phyloP scores from a whole-genome alignment of 2,113 vertebrate species.

The Chloroceryle aenea region DNA sequence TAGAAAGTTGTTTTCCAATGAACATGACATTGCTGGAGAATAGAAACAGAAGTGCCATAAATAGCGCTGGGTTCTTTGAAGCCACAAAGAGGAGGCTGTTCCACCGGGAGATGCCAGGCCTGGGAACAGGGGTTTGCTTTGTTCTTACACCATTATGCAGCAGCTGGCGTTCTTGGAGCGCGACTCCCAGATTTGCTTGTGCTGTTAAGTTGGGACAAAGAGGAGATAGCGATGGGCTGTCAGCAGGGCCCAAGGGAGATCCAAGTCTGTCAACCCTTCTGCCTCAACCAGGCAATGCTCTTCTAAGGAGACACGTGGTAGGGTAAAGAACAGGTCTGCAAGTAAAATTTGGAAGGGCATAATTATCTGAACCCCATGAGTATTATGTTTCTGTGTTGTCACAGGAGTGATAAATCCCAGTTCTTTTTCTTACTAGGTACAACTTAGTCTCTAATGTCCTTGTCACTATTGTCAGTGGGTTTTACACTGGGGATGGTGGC shows the following conservation, averaged over 20 bases:
- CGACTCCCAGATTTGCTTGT: not conserved
- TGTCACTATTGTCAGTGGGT: not conserved
- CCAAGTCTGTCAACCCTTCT: not conserved
- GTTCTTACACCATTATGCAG: not conserved
- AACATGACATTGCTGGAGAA: constrained; percentile 16
- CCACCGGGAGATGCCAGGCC: constrained; percentile 8
- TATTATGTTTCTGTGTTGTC: not conserved
- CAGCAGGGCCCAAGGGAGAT: not conserved
- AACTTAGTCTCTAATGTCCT: not conserved
- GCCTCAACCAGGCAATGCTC: not conserved
- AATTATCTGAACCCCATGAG: not conserved
- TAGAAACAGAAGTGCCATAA: constrained; percentile 10
- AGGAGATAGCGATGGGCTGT: not conserved
- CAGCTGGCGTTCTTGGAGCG: not conserved
- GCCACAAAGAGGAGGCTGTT: constrained; percentile 50
- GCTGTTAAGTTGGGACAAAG: not conserved
- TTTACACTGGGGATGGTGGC: not conserved
- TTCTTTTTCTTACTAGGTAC: not conserved
- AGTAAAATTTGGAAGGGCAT: not conserved
- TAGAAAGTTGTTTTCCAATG: constrained; percentile 18
- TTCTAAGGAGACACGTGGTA: rapidly evolving
- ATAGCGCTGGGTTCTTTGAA: not conserved
- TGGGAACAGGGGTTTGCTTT: constrained; percentile 22
- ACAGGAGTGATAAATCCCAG: not conserved
- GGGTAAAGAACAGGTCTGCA: not conserved